phyloP scores from a whole-genome alignment of 2,797 vertebrate genomes.

The Gymnopithys bicolor region DNA sequence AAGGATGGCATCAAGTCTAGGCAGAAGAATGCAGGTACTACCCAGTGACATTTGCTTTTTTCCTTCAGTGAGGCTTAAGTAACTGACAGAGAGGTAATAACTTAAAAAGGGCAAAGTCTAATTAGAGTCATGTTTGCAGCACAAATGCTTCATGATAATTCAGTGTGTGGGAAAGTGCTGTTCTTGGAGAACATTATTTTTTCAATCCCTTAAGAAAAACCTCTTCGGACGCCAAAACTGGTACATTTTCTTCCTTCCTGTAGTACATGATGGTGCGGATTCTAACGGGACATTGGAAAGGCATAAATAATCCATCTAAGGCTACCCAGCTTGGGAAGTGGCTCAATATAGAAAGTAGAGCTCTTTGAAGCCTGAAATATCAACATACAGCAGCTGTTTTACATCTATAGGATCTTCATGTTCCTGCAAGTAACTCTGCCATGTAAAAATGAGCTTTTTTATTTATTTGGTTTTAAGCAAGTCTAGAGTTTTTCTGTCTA shows the following conservation, averaged over 20 bases:
- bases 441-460: background rate
- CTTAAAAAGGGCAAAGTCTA: background rate
- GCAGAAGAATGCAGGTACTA: background rate
- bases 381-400: background rate
- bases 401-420: background rate
- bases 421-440: background rate
- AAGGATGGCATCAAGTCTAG: background rate
- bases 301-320: background rate
- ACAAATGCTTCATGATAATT: conserved; percentile 7
- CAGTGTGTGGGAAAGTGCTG: background rate
- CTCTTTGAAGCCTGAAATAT: conserved; percentile 31
- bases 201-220: background rate
- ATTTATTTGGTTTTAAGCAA: background rate
- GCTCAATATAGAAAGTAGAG: background rate
- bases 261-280: background rate
- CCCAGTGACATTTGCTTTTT: background rate
- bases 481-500: background rate
- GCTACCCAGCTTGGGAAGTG: background rate
- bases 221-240: background rate
- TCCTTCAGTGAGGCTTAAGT: background rate
- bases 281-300: background rate
- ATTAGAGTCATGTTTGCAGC: background rate
- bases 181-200: background rate
- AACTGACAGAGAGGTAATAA: background rate
- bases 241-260: background rate